Conservation (phyloP, 1,140 invertebrate genomes). For the Trichonephila inaurata region DNA sequence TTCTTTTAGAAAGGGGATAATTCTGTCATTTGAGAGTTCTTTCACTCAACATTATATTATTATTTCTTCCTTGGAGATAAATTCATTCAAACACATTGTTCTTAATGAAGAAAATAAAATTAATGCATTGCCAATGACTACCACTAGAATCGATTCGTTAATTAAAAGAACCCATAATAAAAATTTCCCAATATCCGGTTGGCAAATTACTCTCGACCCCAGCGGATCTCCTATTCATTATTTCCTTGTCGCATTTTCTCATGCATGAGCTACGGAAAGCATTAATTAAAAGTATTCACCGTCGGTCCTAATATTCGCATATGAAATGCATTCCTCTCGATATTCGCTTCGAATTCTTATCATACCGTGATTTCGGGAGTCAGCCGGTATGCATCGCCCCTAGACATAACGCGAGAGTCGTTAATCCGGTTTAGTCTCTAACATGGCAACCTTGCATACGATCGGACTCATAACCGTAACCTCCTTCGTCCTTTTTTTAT, state of each 20-base stretch:
- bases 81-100: neutral
- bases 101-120: neutral
- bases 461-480: neutral
- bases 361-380: conserved; percentile 32
- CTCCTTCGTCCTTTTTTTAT: conserved; percentile 30
- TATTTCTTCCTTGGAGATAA: no score
- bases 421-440: conserved; percentile 38
- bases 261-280: neutral
- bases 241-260: neutral
- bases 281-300: conserved; percentile 3
- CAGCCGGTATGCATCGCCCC: neutral
- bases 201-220: neutral
- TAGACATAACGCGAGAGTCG: conserved; percentile 14
- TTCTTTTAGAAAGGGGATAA: no score
- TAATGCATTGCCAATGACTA: neutral
- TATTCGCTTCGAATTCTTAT: conserved; percentile 12
- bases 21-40: no score
- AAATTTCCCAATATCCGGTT: neutral
- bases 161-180: neutral
- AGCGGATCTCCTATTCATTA: neutral
- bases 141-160: neutral
- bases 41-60: no score
- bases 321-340: conserved; percentile 8
- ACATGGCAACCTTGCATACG: conserved; percentile 12
- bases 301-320: neutral